Evolutionary conservation across 1,140 invertebrate genomes (phyloP), one percentile per base, ranked within the genome.

Genomic region (Conopomorpha cramerella): DNA sequence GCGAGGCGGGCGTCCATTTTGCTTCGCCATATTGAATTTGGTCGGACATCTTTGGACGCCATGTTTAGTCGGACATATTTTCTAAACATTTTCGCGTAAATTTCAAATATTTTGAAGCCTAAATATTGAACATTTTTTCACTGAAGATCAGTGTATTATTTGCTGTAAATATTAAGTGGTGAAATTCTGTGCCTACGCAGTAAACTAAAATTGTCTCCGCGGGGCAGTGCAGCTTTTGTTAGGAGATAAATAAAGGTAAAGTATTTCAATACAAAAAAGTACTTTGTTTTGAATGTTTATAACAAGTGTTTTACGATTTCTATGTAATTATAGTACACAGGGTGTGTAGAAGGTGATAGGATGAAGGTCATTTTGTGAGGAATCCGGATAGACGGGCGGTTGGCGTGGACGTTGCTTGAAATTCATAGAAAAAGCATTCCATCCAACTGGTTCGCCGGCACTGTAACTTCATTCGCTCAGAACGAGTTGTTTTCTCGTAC

Each of bases 51-150:
- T 78, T 78, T 73, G 72, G 72, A 76, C 76, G 76, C 76, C 76
- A 78, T 78, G 73, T 78, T 78, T 77, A 77, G 76, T 71, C 72
- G 62, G 73, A 77, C 73, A 77, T 77, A 77, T 77, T 77, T 77
- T 77, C 73, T 77, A 77, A 77, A 77, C 71, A 77, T 73, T 77
- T 76, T 77, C 73, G 73, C 73, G 73, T 77, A 76, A 77, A 72
- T 76, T 77, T 77, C 68, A 77, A 77, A 77, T 77, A 73, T 74
- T 76, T 68, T 66, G 60, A 39, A 54, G 50, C 50, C 57, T 61
- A 63, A 71, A 61, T 72, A 72, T 58, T 49, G 51, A 68, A 71
- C 58, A 65, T 74, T 76, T 76, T 71, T 76, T 71, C 68, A 67
- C 56, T 68, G 51, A 59, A 66, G 58, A 56, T 55, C 53, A 55